Conservation (phyloP, 2,888 invertebrate species). For the Gymnoscelis rufifasciata region DNA sequence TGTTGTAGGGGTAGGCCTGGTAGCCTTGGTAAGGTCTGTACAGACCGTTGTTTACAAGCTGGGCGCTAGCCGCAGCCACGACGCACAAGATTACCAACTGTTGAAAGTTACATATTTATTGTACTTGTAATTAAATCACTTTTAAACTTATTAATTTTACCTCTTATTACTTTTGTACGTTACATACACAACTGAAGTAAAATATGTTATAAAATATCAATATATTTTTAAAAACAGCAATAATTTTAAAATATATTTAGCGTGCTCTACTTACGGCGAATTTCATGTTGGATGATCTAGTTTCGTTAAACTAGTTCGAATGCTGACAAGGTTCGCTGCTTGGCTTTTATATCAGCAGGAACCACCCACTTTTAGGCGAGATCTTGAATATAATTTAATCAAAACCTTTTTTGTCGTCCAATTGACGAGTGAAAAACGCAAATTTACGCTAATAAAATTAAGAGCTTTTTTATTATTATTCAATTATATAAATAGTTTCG, state of each 20-base stretch:
- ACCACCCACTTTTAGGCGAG: conserved; percentile 60
- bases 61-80: conserved; percentile 47
- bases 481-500: too few species aligned
- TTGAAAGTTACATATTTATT: conserved; percentile 13
- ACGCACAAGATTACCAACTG: conserved; percentile 49
- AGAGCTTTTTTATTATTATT: too few species aligned
- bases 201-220: too few species aligned
- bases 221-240: not conserved
- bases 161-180: too few species aligned
- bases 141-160: too few species aligned
- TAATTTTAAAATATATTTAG: not conserved
- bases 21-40: not conserved
- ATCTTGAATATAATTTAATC: conserved; percentile 71
- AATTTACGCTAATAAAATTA: not conserved
- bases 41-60: conserved; percentile 25
- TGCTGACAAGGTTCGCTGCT: conserved; percentile 64
- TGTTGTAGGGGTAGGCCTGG: conserved; percentile 4
- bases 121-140: conserved; percentile 1
- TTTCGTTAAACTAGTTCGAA: conserved; percentile 69
- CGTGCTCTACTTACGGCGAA: conserved; percentile 52
- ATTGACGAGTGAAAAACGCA: not conserved
- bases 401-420: conserved; percentile 23
- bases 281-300: conserved; percentile 60
- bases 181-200: too few species aligned
- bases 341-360: conserved; percentile 64